Evolutionary conservation across 2,797 vertebrate genomes (phyloP), one percentile per base, ranked within the genome.

Genomic region (Atherinosoma microstoma): DNA sequence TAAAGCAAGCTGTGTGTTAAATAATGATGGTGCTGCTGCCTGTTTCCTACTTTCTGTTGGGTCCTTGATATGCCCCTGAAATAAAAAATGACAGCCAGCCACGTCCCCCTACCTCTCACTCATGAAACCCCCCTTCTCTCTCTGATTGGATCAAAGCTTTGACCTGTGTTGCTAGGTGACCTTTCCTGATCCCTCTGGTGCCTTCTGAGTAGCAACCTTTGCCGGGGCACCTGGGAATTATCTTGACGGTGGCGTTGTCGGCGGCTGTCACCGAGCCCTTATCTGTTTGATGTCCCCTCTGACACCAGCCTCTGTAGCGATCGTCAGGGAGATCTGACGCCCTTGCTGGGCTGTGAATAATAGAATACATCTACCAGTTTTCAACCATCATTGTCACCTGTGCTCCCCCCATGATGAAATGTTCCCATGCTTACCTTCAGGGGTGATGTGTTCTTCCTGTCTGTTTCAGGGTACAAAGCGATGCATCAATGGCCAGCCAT

Each of bases 121-220:
- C 80, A 86, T 75, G 67, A 89, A 86, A 79, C 67, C 74, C 12
- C 70, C 45, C 30, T 59, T 82, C 73, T 38, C 63, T 67, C 86
- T 91, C 87, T 90, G 89, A 92, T 93, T 88, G 87, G 89, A 93
- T 93, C 91, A 93, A 93, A 94, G 88, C 83, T 56, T 83, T 90
- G 90, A 93, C 92, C 93, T 89, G 87, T 93, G 90, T 90, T 86
- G 78, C 91, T 73, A 49, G 65, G 79, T 86, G 86, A 90, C 90
- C 92, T 89, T 82, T 89, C 63, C 75, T 79, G 80, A 83, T 84
- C 87, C 83, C 78, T 47, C 40, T 2, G 72, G 73, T 68, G 74
- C 76, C 90, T 89, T 80, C 58, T 56, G 89, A 90, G 87, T 16
- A 60, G 24, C 77, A 68, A 82, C 76, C 88, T 70, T 82, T 76